Evolutionary conservation across 2,888 invertebrate species (phyloP), one percentile per base, ranked within the genome.

Genomic region (Zaprionus bogoriensis): DNA sequence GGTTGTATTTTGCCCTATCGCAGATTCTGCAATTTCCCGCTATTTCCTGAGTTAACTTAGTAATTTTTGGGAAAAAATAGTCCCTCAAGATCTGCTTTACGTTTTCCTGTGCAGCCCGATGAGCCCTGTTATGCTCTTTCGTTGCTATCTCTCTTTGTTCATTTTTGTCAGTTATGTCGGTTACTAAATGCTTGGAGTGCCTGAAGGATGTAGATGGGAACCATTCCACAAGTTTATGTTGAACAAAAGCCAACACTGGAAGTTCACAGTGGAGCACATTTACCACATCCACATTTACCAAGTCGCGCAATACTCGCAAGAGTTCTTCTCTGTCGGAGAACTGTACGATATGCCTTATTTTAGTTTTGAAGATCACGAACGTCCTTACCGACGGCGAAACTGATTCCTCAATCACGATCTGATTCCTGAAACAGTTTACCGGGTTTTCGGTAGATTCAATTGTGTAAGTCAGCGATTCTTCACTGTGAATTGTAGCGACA

Each of bases 341-440:
- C 5, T 36, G 5, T 22, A 75, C 48, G 5, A 64, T 2, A 36
- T 69, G 61, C 10, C 72, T 32, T 3, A 39, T 58, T 47, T 67
- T 73, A 23, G 51, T 48, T 17, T 60, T 39, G 25, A 75, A 73
- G 4, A 68, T 19, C 9, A 66, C 47, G 3, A 55, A 38, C 2
- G 47, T 60, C 32, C 38, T 53, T 4, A 23, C 22, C 4, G 32
- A 52, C 0, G 66, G 23, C 27, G 48, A 20, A 28, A 19, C 28
- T 3, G 52, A 41, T 42, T 66, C 61, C 25, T 76, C 64, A 5
- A 74, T 44, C 19, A 77, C 12, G 9, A 74, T 69, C 42, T 74
- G 66, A 9, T 77, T 74, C 47, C 53, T 46, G 25, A 69, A 79
- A 22, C 74, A 69, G 28, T 76, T 77, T 9, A 72, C 14, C 1